These are phyloP conservation scores for Tachyglossus aculeatus DNA, from an alignment of 2,797 vertebrate species.

Conservation along the genomic window DNA sequence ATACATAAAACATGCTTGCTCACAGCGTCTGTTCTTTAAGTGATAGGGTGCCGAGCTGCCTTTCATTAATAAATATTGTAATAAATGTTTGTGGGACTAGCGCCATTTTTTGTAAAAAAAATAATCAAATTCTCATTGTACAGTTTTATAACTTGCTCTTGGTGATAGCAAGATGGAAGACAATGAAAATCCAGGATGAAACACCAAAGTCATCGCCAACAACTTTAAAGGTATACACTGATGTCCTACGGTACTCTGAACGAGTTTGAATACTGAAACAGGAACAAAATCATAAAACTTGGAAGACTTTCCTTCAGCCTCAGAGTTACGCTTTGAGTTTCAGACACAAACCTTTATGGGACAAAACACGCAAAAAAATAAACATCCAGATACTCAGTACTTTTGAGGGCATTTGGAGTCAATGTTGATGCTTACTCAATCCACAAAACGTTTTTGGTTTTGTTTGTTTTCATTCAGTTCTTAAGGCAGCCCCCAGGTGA, in stretches of 20 bases:
- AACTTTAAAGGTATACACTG: neutral
- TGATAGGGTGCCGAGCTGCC: neutral
- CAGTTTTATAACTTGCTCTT: neutral
- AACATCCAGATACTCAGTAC: neutral
- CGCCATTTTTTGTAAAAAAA: neutral
- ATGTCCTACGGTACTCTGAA: neutral
- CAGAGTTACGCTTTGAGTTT: neutral
- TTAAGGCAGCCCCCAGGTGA: neutral
- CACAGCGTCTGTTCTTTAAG: neutral
- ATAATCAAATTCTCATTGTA: neutral
- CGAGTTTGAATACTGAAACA: neutral
- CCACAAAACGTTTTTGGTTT: neutral
- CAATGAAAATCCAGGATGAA: neutral
- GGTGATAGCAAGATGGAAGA: neutral
- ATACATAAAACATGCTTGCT: conserved; percentile 1
- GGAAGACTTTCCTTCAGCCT: conserved; percentile 13
- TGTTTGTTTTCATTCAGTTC: accelerated
- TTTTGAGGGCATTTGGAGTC: neutral
- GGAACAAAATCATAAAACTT: neutral
- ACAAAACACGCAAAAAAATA: too few relatives aligned
- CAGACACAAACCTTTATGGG: conserved; percentile 5
- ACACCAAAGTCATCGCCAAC: neutral
- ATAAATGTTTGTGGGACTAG: neutral
- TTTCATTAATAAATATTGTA: neutral
- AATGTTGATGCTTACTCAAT: neutral